phyloP scores from a whole-genome alignment of 2,113 vertebrate species.

The Oreochromis tanganicae region DNA sequence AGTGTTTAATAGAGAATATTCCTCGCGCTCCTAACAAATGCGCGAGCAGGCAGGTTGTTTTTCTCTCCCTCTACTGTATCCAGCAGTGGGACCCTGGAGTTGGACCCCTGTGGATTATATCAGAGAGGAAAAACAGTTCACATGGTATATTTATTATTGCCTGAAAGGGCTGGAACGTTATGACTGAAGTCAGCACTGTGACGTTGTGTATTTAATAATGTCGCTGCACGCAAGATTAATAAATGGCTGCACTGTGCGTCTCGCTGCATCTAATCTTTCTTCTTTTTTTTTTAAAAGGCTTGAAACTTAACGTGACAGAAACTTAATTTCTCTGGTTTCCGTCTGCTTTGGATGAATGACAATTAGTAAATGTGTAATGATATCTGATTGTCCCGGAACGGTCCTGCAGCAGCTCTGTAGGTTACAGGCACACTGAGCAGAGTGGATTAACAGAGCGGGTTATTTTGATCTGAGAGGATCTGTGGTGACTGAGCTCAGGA shows the following conservation, averaged over 20 bases:
- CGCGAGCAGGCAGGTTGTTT: not conserved
- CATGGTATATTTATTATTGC: not conserved
- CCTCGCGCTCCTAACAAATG: not conserved
- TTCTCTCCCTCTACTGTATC: not conserved
- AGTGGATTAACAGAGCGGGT: slow-evolving; percentile 25
- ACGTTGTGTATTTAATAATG: not conserved
- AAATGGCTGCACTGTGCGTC: not conserved
- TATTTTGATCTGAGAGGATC: slow-evolving; percentile 1
- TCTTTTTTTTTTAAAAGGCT: not conserved
- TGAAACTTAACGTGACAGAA: not conserved
- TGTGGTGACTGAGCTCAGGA: not conserved
- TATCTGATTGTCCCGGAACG: not conserved
- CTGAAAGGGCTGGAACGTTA: not conserved
- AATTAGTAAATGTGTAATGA: not conserved
- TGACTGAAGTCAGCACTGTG: not conserved
- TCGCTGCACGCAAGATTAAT: not conserved
- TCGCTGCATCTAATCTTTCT: not conserved
- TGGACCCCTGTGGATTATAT: not conserved
- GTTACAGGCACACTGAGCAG: not conserved
- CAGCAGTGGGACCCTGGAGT: not conserved
- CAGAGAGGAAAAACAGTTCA: not conserved
- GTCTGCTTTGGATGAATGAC: not conserved
- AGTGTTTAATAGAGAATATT: not conserved
- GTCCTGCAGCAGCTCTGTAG: not conserved
- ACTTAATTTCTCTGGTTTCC: not conserved